Percentiles rank a stretch among this genome's conserved stretches.
Evolutionary conservation across 2,113 vertebrate species (phyloP).

Genomic region (Tragulus kanchil): DNA sequence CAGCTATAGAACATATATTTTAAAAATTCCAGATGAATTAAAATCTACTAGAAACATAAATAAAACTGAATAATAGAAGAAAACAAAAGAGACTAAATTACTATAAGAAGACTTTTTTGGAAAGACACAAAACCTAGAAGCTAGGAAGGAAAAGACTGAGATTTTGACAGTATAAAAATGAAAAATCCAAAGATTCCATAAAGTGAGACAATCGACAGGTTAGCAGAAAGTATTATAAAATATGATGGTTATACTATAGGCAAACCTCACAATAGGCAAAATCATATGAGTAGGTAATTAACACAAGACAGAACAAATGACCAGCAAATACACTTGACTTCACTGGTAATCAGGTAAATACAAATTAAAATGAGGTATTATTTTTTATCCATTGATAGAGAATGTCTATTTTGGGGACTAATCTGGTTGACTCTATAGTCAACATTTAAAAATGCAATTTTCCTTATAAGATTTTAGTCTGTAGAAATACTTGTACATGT

Average conservation of each 20-base stretch:
- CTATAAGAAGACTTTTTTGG: slow-evolving; percentile 18
- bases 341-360: neutral
- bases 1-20: neutral
- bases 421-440: neutral
- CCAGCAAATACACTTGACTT: neutral
- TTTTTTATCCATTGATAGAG: slow-evolving; percentile 43
- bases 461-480: slow-evolving; percentile 18
- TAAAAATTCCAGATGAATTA: slow-evolving; percentile 60
- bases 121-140: slow-evolving; percentile 56
- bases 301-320: slow-evolving; percentile 23
- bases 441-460: slow-evolving; percentile 45
- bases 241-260: neutral
- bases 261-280: slow-evolving; percentile 31
- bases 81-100: slow-evolving; percentile 18
- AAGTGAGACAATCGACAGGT: slow-evolving; percentile 1
- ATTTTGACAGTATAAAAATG: slow-evolving; percentile 49
- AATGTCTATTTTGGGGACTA: neutral
- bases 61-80: slow-evolving; percentile 37
- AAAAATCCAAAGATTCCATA: slow-evolving; percentile 60
- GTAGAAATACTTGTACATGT: neutral
- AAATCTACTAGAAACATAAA: slow-evolving; percentile 63
- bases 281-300: neutral
- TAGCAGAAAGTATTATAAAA: slow-evolving; percentile 31
- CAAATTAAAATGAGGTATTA: slow-evolving; percentile 41
- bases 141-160: slow-evolving; percentile 25